phyloP scores from a whole-genome alignment of 2,113 vertebrate species.

The Sitta europaea region DNA sequence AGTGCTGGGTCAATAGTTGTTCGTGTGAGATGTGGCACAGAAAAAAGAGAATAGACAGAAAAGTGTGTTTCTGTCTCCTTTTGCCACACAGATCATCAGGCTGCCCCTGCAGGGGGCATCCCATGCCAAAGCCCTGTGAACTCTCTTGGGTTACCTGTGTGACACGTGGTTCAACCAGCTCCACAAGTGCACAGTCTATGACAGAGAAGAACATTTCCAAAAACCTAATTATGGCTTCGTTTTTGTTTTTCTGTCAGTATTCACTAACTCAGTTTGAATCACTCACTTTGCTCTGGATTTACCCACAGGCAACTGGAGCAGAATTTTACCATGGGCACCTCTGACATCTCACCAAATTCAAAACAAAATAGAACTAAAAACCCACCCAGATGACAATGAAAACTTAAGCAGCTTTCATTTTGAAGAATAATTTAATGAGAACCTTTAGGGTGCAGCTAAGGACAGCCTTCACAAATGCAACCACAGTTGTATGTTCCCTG shows the following conservation, averaged over 20 bases:
- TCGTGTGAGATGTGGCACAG: not conserved
- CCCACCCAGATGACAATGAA: not conserved
- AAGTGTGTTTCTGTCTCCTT: not conserved
- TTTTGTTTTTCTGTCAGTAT: not conserved
- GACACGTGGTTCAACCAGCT: not conserved
- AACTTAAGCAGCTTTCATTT: not conserved
- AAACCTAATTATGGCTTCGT: not conserved
- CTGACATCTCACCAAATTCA: not conserved
- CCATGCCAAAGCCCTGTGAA: not conserved
- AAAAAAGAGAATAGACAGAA: not conserved
- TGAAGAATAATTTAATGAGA: not conserved
- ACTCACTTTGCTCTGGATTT: not conserved
- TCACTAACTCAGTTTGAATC: not conserved
- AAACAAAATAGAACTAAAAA: not conserved
- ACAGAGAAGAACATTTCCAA: not conserved
- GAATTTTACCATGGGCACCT: not conserved
- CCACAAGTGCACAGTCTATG: not conserved
- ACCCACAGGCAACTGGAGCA: fast-evolving
- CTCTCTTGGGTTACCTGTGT: not conserved
- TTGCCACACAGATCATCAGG: no score
- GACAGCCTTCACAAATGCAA: not conserved
- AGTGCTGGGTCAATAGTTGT: not conserved
- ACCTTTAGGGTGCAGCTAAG: not conserved
- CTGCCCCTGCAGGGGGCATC: no score
- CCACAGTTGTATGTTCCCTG: not conserved